Evolutionary conservation across 2,797 vertebrate genomes (phyloP), one percentile per base, ranked within the genome.

Genomic region (Amblyraja radiata): DNA sequence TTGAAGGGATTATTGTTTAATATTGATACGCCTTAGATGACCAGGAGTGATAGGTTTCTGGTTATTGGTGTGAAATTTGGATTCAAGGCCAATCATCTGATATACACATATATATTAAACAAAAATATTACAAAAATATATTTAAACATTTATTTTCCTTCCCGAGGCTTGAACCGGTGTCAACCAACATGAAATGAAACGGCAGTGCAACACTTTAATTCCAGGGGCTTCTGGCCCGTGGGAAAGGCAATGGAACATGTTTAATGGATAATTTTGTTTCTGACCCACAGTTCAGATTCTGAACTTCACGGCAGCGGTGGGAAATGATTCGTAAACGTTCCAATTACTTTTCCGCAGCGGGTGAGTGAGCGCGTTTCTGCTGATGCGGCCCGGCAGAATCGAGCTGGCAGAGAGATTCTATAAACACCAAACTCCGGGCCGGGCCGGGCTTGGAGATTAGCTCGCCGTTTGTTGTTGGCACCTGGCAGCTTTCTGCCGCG

Each of bases 221-320:
- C 84, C 28, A 32, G 84, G 7, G 18, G 61, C 58, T 88, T 32
- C 63, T 61, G 25, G 25, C n/a, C n/a, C n/a, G 1, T 68, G n/a
- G 84, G 84, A 63, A 88, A 68, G n/a, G 11, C n/a, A 23, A n/a
- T 23, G 63, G 61, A 36, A 65, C n/a, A 28, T 88, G 88, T 88
- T 68, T 88, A 88, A 88, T 88, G 84, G 84, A 88, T 88, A 32
- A 68, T 88, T 88, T 88, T 88, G 84, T 88, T 88, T 65, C 11
- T 88, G 84, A 88, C 84, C 65, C n/a, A 21, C 65, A 68, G 84
- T 88, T 88, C 84, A 68, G 65, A 16, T 10, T 36, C 63, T 88
- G 84, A 68, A 88, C 84, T 88, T 68, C 63, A 88, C 36, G 84
- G 16, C n/a, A 68, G 84, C 63, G 36, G n/a, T 63, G 65, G 84